phyloP scores from a whole-genome alignment of 1,140 invertebrate genomes.

The Harlomillsia oculata region DNA sequence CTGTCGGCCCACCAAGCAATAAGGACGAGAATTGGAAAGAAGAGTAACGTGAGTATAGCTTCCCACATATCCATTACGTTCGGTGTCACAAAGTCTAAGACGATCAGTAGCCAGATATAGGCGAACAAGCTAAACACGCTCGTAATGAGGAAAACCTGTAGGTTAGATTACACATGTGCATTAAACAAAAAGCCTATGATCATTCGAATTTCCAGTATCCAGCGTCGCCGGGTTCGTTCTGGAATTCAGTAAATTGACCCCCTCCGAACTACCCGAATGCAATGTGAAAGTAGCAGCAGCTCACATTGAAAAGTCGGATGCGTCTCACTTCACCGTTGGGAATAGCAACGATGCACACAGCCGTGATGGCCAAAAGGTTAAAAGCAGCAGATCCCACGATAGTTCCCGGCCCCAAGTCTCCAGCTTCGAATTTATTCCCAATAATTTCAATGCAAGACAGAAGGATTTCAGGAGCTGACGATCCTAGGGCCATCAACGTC shows the following conservation, averaged over 20 bases:
- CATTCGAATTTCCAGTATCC: not conserved
- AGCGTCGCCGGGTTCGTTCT: too few relatives aligned
- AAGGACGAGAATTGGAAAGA: conserved; percentile 49
- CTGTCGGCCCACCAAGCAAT: conserved; percentile 49
- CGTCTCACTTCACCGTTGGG: conserved; percentile 44
- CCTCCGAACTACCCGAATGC: too few relatives aligned
- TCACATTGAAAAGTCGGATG: conserved; percentile 46
- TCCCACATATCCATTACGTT: conserved; percentile 54
- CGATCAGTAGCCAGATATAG: conserved; percentile 55
- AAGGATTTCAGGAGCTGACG: conserved; percentile 56
- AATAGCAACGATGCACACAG: conserved; percentile 50
- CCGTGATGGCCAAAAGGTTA: conserved; percentile 52
- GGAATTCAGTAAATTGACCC: too few relatives aligned
- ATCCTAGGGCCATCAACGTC: conserved; percentile 58
- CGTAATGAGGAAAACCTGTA: conserved; percentile 50
- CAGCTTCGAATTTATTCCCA: conserved; percentile 47
- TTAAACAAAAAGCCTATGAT: not conserved
- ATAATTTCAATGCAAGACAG: conserved; percentile 54
- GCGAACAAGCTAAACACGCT: conserved; percentile 51
- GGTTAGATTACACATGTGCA: conserved; percentile 11
- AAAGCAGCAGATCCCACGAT: conserved; percentile 59
- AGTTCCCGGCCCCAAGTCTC: conserved; percentile 52
- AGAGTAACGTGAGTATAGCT: conserved; percentile 50
- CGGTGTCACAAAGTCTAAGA: conserved; percentile 45
- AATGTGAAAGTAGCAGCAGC: not conserved